Conservation (phyloP, 1,140 invertebrate species). For the Drosophila setifemur region DNA sequence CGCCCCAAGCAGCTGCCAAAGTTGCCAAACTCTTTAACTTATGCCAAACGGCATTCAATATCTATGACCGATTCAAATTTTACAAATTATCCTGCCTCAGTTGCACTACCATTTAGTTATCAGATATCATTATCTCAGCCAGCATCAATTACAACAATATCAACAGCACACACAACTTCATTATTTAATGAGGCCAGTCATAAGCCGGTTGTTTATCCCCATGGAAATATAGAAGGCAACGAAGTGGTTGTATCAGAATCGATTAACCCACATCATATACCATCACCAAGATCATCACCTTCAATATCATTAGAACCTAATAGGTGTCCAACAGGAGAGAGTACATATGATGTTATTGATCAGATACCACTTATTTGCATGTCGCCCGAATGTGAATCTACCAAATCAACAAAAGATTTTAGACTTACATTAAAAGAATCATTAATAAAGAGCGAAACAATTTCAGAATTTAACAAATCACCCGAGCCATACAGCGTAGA, state of each 20-base stretch:
- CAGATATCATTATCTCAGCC: slow-evolving; percentile 4
- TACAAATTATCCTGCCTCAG: not conserved
- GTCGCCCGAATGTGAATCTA: not conserved
- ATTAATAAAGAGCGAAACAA: not conserved
- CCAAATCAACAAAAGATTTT: not conserved
- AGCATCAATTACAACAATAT: not conserved
- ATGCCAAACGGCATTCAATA: not conserved
- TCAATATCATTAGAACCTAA: not conserved
- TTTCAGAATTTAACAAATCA: not conserved
- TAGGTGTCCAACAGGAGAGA: not conserved
- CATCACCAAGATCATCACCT: not conserved
- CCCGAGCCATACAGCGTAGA: not conserved
- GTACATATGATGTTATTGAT: not conserved
- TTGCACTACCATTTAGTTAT: slow-evolving; percentile 14
- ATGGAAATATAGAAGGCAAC: not conserved
- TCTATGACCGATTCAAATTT: not conserved
- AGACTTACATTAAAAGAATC: not conserved
- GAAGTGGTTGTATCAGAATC: not conserved
- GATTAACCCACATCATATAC: not conserved
- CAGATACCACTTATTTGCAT: not conserved
- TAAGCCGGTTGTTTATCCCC: not conserved
- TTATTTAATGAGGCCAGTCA: not conserved
- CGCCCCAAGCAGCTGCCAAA: slow-evolving; percentile 66
- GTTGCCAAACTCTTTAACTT: slow-evolving; percentile 37
- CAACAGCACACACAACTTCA: not conserved